Percentiles rank a stretch among this genome's conserved stretches.
These are phyloP conservation scores for Sinodicranocentrus sp. DNA, from an alignment of 2,888 invertebrate species.

Conservation along the genomic window DNA sequence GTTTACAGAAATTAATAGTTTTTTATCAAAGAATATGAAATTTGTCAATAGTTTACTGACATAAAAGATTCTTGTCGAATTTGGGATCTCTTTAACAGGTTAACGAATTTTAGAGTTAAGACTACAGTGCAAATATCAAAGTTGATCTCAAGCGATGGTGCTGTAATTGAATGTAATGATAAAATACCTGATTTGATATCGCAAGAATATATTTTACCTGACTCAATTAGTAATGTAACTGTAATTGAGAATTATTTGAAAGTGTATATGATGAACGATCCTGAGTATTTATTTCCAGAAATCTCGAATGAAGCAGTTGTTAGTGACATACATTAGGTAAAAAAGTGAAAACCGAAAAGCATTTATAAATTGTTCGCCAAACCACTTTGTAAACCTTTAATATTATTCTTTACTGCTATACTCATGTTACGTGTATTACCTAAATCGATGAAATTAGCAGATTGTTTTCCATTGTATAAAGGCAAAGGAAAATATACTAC, in stretches of 20 bases:
- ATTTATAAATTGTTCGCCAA: background rate
- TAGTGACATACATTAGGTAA: background rate
- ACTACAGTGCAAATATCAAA: background rate
- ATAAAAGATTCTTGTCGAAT: background rate
- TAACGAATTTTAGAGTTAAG: constrained; percentile 21
- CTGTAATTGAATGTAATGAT: background rate
- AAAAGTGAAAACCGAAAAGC: background rate
- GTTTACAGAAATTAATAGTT: background rate
- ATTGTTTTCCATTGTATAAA: constrained; percentile 19
- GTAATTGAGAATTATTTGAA: background rate
- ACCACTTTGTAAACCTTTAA: background rate
- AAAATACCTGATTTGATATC: background rate
- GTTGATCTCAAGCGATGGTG: background rate
- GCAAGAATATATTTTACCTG: background rate
- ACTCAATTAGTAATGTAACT: too few species aligned
- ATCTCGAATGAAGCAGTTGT: background rate
- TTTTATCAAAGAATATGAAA: background rate
- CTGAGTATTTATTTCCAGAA: too few species aligned
- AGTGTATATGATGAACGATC: background rate
- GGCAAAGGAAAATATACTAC: constrained; percentile 5
- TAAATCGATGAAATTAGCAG: background rate
- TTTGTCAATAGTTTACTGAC: background rate
- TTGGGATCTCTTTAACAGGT: constrained; percentile 35
- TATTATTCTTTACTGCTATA: background rate
- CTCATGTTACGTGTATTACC: background rate